phyloP scores from a whole-genome alignment of 2,113 vertebrate species.

The Pogona vitticeps region DNA sequence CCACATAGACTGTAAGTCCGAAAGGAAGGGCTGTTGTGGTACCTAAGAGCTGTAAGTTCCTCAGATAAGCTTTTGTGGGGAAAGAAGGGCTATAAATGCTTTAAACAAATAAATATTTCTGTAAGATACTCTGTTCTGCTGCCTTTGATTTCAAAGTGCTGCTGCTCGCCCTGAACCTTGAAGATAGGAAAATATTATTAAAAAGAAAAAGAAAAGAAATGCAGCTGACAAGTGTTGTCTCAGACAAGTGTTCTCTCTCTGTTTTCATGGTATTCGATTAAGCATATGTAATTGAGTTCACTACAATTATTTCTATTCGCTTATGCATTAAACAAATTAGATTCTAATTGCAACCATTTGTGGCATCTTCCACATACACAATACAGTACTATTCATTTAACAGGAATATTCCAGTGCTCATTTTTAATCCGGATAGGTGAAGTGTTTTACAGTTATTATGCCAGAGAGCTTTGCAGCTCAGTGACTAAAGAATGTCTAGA shows the following conservation, averaged over 20 bases:
- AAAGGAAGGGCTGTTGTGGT: background rate
- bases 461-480: constrained; percentile 6
- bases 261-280: constrained; percentile 20
- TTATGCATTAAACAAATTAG: constrained; percentile 27
- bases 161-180: background rate
- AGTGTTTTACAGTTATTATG: constrained; percentile 11
- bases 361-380: background rate
- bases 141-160: background rate
- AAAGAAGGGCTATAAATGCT: background rate
- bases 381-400: constrained; percentile 12
- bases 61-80: background rate
- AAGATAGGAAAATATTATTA: background rate
- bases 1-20: background rate
- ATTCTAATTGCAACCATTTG: constrained; percentile 34
- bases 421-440: background rate
- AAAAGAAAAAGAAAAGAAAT: background rate
- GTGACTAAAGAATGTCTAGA: background rate
- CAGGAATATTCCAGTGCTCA: background rate
- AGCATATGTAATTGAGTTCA: constrained; percentile 9
- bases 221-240: background rate
- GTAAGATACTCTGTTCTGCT: background rate
- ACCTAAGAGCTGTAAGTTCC: background rate
- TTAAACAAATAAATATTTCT: background rate
- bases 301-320: constrained; percentile 14
- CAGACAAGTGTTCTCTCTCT: background rate